phyloP scores from a whole-genome alignment of 2,797 vertebrate genomes.

The Pterois miles region DNA sequence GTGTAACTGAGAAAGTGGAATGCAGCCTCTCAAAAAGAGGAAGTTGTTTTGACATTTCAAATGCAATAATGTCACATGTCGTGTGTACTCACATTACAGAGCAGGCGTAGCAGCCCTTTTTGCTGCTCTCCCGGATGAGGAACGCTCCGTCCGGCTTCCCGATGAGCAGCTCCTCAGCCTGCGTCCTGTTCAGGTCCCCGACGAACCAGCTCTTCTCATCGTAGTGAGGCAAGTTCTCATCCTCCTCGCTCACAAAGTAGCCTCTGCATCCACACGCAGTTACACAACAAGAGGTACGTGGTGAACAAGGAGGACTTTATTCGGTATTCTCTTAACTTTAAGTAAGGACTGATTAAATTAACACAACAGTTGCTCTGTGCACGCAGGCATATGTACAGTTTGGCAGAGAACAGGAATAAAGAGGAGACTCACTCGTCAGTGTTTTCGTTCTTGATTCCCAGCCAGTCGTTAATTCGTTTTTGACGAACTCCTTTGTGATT shows the following conservation, averaged over 20 bases:
- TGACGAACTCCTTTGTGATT: conserved; percentile 92
- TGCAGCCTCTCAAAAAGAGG: not conserved
- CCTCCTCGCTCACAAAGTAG: conserved; percentile 92
- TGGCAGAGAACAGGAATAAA: not conserved
- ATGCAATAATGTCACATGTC: not conserved
- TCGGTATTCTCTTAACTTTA: not conserved
- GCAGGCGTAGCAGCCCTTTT: conserved; percentile 86
- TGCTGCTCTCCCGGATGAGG: conserved; percentile 97
- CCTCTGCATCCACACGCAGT: conserved; percentile 74
- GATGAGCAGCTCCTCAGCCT: conserved; percentile 92
- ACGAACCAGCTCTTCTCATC: conserved; percentile 98
- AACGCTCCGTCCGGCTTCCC: conserved; percentile 94
- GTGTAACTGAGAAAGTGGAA: not conserved
- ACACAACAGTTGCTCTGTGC: not conserved
- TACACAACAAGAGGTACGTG: not conserved
- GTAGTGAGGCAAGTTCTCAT: conserved; percentile 92
- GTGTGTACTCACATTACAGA: conserved; percentile 78
- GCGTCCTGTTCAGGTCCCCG: conserved; percentile 90
- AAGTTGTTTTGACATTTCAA: not conserved
- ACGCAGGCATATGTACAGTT: not conserved
- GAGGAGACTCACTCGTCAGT: conserved; percentile 90
- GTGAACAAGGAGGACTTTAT: not conserved
- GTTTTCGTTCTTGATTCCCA: conserved; percentile 93
- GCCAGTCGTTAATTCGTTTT: conserved; percentile 93
- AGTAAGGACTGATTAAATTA: not conserved